Evolutionary conservation across 2,888 invertebrate species (phyloP).

Genomic region (Mechanitis messenoides): DNA sequence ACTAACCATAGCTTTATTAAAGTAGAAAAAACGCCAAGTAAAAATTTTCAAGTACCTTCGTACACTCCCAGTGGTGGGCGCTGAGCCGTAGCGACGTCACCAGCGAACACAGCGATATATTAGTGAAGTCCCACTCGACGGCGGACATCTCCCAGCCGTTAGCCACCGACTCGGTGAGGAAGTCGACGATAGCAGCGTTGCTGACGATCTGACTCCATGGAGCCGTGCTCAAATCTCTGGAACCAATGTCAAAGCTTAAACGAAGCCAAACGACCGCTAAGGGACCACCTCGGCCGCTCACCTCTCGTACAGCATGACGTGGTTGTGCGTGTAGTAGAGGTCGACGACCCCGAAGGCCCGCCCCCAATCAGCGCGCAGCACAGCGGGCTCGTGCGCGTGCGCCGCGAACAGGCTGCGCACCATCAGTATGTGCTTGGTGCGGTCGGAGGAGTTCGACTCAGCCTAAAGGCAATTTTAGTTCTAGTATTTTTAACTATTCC

Average conservation of each 20-base stretch:
- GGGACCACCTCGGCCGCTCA: slow-evolving; percentile 25
- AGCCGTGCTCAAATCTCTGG: slow-evolving; percentile 31
- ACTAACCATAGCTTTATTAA: too few species aligned
- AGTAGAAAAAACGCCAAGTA: too few species aligned
- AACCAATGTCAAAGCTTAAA: not conserved
- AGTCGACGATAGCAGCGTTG: slow-evolving; percentile 40
- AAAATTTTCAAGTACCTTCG: slow-evolving; percentile 62
- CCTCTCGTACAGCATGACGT: slow-evolving; percentile 64
- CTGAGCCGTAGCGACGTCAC: slow-evolving; percentile 63
- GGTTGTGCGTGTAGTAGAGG: slow-evolving; percentile 48
- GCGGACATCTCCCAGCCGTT: slow-evolving; percentile 52
- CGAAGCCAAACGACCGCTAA: too few species aligned
- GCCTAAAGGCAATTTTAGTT: not conserved
- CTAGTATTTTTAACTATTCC: too few species aligned
- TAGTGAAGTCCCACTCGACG: slow-evolving; percentile 84
- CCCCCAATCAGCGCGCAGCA: slow-evolving; percentile 7
- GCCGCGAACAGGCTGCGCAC: slow-evolving; percentile 34
- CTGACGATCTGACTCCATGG: slow-evolving; percentile 33
- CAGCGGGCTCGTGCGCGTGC: slow-evolving; percentile 18
- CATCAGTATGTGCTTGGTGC: slow-evolving; percentile 34
- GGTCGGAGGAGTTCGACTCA: slow-evolving; percentile 14
- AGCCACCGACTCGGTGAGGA: slow-evolving; percentile 34
- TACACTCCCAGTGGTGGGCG: slow-evolving; percentile 48
- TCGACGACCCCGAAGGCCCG: slow-evolving; percentile 47
- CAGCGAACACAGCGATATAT: slow-evolving; percentile 83